Percentiles rank a stretch among this genome's conserved stretches.
These are phyloP conservation scores for Mus spretus DNA, from an alignment of 2,797 vertebrate genomes.

Conservation along the genomic window DNA sequence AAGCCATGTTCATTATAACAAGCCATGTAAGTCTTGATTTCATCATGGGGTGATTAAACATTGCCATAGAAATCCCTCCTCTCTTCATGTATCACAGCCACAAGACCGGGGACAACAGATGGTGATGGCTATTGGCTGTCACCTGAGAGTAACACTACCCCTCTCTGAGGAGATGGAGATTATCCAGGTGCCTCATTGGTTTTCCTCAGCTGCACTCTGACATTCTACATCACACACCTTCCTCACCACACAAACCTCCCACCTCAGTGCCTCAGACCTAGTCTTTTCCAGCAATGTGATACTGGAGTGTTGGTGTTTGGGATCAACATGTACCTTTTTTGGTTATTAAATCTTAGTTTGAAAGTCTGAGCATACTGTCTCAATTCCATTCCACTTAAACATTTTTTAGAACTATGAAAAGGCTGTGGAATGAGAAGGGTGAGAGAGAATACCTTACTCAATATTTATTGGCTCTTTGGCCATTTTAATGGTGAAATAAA, in stretches of 20 bases:
- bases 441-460: neutral
- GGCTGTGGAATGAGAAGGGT: neutral
- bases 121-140: neutral
- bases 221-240: neutral
- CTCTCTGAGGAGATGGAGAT: neutral
- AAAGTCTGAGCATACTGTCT: neutral
- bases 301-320: neutral
- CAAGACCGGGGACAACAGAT: neutral
- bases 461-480: neutral
- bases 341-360: neutral
- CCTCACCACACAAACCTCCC: neutral
- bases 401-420: neutral
- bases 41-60: neutral
- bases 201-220: neutral
- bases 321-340: neutral
- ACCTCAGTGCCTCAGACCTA: rapidly evolving
- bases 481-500: constrained; percentile 37
- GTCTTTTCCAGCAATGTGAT: neutral
- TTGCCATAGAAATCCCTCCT: neutral
- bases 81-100: neutral
- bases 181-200: neutral
- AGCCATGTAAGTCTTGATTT: neutral
- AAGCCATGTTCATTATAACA: neutral
- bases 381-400: constrained; percentile 1
- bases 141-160: neutral